Base-by-base conservation (phyloP, 2,888 invertebrate species). In the Watsonalla binaria region DNA sequence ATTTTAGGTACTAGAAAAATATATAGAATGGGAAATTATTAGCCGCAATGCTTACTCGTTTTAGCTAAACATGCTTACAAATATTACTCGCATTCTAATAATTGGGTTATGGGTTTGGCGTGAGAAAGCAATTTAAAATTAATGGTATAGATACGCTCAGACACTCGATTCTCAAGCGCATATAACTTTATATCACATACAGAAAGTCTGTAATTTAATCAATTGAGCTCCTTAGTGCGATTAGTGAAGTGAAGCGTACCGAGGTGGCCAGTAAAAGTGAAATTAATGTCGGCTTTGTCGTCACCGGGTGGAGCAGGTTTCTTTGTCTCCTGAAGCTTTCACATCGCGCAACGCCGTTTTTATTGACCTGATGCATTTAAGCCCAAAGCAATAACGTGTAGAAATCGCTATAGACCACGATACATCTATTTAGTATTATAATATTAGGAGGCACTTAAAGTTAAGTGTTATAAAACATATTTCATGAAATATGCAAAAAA, bases 141-240 rank as follows among this genome's bases (percentile, higher is more conserved):
- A n/a, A n/a, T n/a, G n/a, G n/a, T n/a, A n/a, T 47, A 45, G 51
- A 54, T 37, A 52, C n/a, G 53, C 45, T 49, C 51, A 56, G 51
- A 56, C 55, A 58, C 59, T 59, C 59, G 53, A 54, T 54, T 45
- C 51, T 51, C 48, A 59, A 60, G 55, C 57, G 52, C 53, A 56
- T 58, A 62, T 56, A 50, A 59, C 61, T 59, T 55, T 54, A 63
- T 67, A 71, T 72, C 57, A 61, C 68, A 70, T 77, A 61, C 77
- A 75, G 84, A 86, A 84, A 84, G 84, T 78, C 62, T 56, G 77
- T 78, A 82, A 80, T 80, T 79, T 72, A 76, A 84, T 80, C 77
- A 74, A 69, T 71, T 66, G 68, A 66, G 63, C 72, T 76, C 72
- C 76, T 80, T 80, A 80, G 63, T 71, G 59, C 71, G 84, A 80